Evolutionary conservation across 1,140 invertebrate genomes (phyloP), one percentile per base, ranked within the genome.

Genomic region (Zaprionus kolodkinae): DNA sequence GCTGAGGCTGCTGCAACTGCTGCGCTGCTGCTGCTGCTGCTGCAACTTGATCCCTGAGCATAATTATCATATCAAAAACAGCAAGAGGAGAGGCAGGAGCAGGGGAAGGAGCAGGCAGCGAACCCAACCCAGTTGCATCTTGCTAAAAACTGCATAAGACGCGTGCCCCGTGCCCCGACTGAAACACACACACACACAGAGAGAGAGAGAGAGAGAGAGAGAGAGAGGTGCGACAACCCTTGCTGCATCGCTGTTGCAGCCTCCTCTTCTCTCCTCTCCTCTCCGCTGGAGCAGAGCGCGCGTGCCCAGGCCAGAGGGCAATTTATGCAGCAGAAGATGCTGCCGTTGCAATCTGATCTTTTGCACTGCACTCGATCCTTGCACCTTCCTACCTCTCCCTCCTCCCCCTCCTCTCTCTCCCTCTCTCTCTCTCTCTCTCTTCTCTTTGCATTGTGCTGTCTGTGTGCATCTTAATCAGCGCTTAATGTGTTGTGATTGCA

Each of bases 401-500:
- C 45, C 21, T n/a, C 15, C 35, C 36, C 9, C 40, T 33, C 21
- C 36, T 35, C 12, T 36, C 12, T n/a, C n/a, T n/a, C n/a, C n/a
- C n/a, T 13, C 3, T 21, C 17, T 48, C 35, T 33, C 40, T 13
- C 27, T 45, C 40, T 36, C 50, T 36, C 12, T 33, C 15, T 61
- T 36, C 21, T 40, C 3, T 43, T 38, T 17, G 10, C 25, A 5
- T 12, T 38, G 25, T 36, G 21, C 48, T 59, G n/a, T 45, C 33
- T 50, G 57, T 48, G 30, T 64, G 80, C 75, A 79, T 83, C 81
- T 79, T 84, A 84, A 84, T 84, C 81, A 76, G 72, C 52, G 81
- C 81, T 77, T 84, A 84, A 84, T 84, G 77, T 80, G 81, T 80
- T 80, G 81, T 84, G 81, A 84, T 84, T 84, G 78, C 73, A 66